phyloP scores from a whole-genome alignment of 2,888 invertebrate genomes.

The Scelioninae gen. 1 region DNA sequence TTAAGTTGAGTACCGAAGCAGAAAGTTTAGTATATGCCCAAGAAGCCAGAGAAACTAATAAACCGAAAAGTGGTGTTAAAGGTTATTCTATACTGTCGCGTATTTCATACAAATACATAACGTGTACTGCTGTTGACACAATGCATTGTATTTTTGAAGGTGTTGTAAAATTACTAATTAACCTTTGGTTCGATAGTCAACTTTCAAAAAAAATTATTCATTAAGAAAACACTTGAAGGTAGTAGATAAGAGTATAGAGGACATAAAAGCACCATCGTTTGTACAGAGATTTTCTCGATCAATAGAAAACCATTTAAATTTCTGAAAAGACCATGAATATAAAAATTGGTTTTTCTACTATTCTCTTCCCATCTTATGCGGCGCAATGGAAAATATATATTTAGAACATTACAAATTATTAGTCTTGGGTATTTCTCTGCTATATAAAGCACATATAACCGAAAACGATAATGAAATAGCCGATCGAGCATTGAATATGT shows the following conservation, averaged over 20 bases:
- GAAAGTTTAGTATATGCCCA: constrained; percentile 39
- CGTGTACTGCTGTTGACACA: constrained; percentile 46
- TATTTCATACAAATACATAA: constrained; percentile 41
- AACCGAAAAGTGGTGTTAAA: constrained; percentile 59
- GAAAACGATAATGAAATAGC: constrained; percentile 20
- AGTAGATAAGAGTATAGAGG: constrained; percentile 32
- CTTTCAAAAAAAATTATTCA: constrained; percentile 41
- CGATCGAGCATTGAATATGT: constrained; percentile 3
- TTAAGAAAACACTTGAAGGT: constrained; percentile 15
- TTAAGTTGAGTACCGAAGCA: constrained; percentile 41
- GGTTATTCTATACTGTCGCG: constrained; percentile 55
- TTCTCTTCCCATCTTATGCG: constrained; percentile 36
- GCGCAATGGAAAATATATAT: constrained; percentile 31
- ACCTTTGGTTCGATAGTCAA: constrained; percentile 52
- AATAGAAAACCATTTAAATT: constrained; percentile 47
- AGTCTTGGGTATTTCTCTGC: constrained; percentile 45
- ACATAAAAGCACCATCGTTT: constrained; percentile 40
- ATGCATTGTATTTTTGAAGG: constrained; percentile 69
- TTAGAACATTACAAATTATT: constrained; percentile 46
- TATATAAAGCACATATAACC: constrained; percentile 21
- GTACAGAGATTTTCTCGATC: constrained; percentile 55
- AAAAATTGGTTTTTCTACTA: no score
- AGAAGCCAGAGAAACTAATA: constrained; percentile 36
- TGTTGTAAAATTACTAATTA: constrained; percentile 28
- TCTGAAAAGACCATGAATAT: constrained; percentile 64